These are phyloP conservation scores for Condylostylus longicornis DNA, from an alignment of 1,140 invertebrate species.

Conservation along the genomic window DNA sequence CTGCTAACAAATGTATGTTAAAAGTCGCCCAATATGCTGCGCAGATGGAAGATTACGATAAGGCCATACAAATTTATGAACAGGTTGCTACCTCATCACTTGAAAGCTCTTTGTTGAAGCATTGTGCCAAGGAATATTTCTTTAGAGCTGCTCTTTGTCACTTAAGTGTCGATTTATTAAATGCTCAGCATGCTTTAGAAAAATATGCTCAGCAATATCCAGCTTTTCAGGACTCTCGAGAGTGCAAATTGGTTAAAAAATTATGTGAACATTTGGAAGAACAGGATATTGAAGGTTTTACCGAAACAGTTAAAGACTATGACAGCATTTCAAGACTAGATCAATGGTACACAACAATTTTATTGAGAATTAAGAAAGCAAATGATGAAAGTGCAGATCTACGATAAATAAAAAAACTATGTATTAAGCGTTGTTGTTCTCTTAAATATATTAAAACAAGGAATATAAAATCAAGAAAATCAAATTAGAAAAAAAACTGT, in stretches of 20 bases:
- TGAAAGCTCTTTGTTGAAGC: conserved; percentile 85
- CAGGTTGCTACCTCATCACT: conserved; percentile 77
- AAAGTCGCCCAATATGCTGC: conserved; percentile 93
- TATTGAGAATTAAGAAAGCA: conserved; percentile 86
- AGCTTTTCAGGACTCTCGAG: conserved; percentile 81
- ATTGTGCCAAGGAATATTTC: conserved; percentile 94
- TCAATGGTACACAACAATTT: conserved; percentile 88
- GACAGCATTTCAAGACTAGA: conserved; percentile 93
- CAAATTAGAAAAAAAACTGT: too few species aligned
- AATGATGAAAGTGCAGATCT: conserved; percentile 68
- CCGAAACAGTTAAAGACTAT: conserved; percentile 83
- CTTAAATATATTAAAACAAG: too few species aligned
- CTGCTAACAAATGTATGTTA: conserved; percentile 88
- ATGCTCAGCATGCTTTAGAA: conserved; percentile 78
- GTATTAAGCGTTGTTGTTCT: too few species aligned
- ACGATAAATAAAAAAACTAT: conserved; percentile 47
- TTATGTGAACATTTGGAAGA: conserved; percentile 79
- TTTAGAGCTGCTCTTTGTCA: conserved; percentile 77
- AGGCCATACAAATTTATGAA: conserved; percentile 91
- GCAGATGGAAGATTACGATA: conserved; percentile 84
- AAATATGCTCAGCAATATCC: conserved; percentile 85
- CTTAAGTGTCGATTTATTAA: conserved; percentile 80
- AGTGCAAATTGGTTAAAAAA: conserved; percentile 83
- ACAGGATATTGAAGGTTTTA: conserved; percentile 83
- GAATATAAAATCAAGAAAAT: too few species aligned